Percentiles rank a stretch among this genome's conserved stretches.
Conservation (phyloP, 2,888 invertebrate genomes). For the Macrophya annulata region DNA sequence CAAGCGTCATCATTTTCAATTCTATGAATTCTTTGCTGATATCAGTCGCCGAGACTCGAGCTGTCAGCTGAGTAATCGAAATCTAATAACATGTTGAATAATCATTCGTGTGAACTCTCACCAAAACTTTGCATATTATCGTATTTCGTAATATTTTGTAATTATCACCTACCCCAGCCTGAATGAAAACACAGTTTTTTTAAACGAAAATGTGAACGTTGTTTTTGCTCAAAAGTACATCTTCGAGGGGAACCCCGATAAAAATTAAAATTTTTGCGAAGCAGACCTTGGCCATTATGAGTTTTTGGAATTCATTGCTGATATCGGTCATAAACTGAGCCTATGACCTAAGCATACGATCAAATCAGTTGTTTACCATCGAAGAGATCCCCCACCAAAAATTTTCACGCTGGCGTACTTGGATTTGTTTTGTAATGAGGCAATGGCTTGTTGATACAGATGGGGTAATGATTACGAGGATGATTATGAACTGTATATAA, state of each 20-base stretch:
- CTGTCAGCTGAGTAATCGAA: background rate
- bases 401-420: too few relatives aligned
- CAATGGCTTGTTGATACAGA: background rate
- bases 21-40: background rate
- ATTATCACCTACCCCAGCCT: too few relatives aligned
- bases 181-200: too few relatives aligned
- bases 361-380: background rate
- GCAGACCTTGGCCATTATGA: background rate
- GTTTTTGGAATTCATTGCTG: background rate
- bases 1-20: background rate
- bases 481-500: constrained; percentile 4
- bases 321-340: background rate
- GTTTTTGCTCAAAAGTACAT: too few relatives aligned
- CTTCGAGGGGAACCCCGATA: too few relatives aligned
- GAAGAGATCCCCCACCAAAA: background rate
- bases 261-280: too few relatives aligned
- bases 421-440: background rate
- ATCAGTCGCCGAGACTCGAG: background rate
- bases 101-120: too few relatives aligned
- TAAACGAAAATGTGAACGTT: too few relatives aligned
- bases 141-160: too few relatives aligned
- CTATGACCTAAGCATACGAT: background rate
- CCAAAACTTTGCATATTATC: too few relatives aligned
- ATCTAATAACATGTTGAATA: too few relatives aligned
- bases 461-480: background rate